Evolutionary conservation across 2,888 invertebrate species (phyloP).

Genomic region (Tridacna crocea): DNA sequence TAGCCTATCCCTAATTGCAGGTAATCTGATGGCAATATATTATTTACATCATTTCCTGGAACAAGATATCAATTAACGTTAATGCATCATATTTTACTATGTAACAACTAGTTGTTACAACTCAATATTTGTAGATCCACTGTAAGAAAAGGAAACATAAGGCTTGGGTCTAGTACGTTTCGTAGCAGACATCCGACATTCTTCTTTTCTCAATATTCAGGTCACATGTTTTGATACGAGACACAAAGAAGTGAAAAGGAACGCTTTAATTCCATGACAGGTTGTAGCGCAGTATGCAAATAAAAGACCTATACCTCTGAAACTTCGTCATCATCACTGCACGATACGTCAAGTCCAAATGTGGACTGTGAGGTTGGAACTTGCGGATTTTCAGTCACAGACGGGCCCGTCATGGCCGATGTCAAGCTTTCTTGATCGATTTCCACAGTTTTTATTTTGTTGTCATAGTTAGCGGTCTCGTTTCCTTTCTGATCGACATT

Average conservation of each 20-base stretch:
- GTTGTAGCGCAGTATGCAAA: not conserved
- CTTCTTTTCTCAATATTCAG: conserved; percentile 1
- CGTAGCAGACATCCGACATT: conserved; percentile 21
- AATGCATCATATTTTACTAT: no score
- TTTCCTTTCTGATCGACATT: conserved; percentile 88
- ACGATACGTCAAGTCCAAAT: conserved; percentile 96
- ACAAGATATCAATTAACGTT: no score
- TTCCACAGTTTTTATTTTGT: conserved; percentile 74
- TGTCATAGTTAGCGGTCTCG: conserved; percentile 71
- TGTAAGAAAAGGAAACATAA: no score
- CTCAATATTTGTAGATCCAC: no score
- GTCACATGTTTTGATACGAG: conserved; percentile 16
- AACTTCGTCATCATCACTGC: conserved; percentile 98
- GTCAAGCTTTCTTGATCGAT: conserved; percentile 77
- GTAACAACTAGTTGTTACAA: no score
- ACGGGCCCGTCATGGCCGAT: conserved; percentile 66
- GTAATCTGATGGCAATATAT: no score
- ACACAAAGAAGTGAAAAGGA: conserved; percentile 51
- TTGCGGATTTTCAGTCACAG: conserved; percentile 64
- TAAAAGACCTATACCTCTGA: conserved; percentile 91
- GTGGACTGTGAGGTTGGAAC: conserved; percentile 84
- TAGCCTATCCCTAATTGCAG: no score
- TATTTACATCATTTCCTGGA: no score
- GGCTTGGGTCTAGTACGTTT: not conserved
- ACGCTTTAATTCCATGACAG: conserved; percentile 13